A percentile compares a stretch with the other conserved stretches of the same genome.
phyloP scores from a whole-genome alignment of 2,113 vertebrate species.

The Platysternon megacephalum region DNA sequence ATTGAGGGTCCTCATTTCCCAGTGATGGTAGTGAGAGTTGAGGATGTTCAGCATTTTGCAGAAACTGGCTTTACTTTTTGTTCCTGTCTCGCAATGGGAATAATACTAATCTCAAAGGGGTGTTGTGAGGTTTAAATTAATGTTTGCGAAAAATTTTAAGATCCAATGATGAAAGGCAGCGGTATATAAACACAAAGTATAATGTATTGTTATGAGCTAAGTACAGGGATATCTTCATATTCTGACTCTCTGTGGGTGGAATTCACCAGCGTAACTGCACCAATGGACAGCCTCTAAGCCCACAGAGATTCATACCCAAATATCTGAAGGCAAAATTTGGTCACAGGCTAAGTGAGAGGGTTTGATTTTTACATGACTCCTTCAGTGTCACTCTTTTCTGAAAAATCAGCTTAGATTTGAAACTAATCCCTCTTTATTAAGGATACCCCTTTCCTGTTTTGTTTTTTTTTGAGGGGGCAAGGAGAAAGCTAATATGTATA shows the following conservation, averaged over 20 bases:
- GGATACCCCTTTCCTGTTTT: neutral
- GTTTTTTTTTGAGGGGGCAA: conserved; percentile 4
- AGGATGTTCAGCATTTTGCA: neutral
- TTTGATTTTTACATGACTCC: conserved; percentile 14
- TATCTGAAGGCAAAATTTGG: neutral
- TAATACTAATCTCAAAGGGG: neutral
- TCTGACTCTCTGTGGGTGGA: accelerated
- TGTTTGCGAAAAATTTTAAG: neutral
- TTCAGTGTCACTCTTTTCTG: neutral
- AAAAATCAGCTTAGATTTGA: conserved; percentile 25
- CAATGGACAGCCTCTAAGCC: neutral
- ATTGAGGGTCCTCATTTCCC: neutral
- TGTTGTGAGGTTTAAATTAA: neutral
- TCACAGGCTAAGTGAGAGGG: neutral
- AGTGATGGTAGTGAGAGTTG: neutral
- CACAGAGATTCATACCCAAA: neutral
- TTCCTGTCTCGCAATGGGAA: neutral
- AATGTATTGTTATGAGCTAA: neutral
- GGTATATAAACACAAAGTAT: neutral
- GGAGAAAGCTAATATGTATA: neutral
- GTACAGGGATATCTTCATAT: neutral
- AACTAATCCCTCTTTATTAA: neutral
- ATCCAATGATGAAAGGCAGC: neutral
- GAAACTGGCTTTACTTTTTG: neutral
- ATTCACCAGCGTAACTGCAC: neutral